Conservation (phyloP, 2,888 invertebrate species). For the Gnatocerus cornutus region DNA sequence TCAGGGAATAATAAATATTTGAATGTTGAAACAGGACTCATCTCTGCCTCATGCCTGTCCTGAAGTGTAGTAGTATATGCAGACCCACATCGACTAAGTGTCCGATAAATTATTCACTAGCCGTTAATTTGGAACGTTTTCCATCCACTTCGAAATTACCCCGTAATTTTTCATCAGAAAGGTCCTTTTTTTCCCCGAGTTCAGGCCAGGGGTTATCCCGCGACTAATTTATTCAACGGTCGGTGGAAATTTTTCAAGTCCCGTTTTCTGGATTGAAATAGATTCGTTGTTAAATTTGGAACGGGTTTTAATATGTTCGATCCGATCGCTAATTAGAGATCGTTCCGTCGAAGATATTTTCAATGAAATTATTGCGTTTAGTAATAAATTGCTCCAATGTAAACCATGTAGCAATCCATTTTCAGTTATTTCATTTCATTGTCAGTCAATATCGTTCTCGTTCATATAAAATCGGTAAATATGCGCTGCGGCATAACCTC, state of each 20-base stretch:
- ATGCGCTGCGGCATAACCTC: not conserved
- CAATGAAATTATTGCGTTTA: conserved; percentile 42
- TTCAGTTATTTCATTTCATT: conserved; percentile 42
- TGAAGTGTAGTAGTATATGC: conserved; percentile 32
- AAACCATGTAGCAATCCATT: conserved; percentile 41
- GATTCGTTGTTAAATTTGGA: not conserved
- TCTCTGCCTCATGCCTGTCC: conserved; percentile 48
- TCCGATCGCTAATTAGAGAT: too few species aligned
- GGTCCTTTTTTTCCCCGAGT: conserved; percentile 37
- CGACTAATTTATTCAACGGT: conserved; percentile 46
- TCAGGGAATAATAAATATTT: conserved; percentile 56
- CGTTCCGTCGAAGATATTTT: conserved; percentile 12
- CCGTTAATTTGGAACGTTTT: conserved; percentile 53
- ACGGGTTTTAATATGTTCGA: too few species aligned
- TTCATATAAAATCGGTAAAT: conserved; percentile 30
- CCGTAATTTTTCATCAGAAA: conserved; percentile 50
- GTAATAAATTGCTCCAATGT: conserved; percentile 43
- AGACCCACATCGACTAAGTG: conserved; percentile 52
- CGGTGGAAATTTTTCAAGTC: conserved; percentile 27
- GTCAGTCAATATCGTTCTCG: conserved; percentile 34
- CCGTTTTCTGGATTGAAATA: conserved; percentile 30
- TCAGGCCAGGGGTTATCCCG: conserved; percentile 36
- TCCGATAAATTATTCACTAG: conserved; percentile 53
- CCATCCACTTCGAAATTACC: conserved; percentile 51
- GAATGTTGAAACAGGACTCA: conserved; percentile 54